These are phyloP conservation scores for Troides aeacus DNA, from an alignment of 2,888 invertebrate genomes.

Conservation along the genomic window DNA sequence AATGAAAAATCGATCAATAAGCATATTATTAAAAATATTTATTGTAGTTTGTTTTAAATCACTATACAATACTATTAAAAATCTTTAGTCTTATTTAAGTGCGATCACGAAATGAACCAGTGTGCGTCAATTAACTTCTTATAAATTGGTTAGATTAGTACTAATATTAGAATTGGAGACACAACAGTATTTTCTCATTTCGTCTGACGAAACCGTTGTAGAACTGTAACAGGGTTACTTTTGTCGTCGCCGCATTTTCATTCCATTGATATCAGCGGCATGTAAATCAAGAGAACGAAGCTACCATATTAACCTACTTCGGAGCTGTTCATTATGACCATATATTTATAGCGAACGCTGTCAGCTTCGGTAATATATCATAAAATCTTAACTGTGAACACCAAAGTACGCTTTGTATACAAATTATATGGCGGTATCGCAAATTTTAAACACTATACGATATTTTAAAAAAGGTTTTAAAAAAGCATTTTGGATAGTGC, in stretches of 20 bases:
- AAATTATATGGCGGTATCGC: neutral
- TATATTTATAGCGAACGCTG: slow-evolving; percentile 12
- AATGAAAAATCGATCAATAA: too few species aligned
- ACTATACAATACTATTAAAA: too few species aligned
- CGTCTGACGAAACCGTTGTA: neutral
- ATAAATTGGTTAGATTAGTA: neutral
- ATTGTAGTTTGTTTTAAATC: too few species aligned
- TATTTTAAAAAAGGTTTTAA: neutral
- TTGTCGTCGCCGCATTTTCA: slow-evolving; percentile 11
- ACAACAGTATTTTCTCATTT: slow-evolving; percentile 1
- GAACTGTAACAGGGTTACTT: slow-evolving; percentile 7
- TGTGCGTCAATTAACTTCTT: slow-evolving; percentile 4
- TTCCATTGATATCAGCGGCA: slow-evolving; percentile 2
- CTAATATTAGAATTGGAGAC: slow-evolving; percentile 1
- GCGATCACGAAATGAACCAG: neutral
- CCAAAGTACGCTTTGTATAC: neutral
- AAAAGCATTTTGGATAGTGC: neutral
- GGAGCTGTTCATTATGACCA: slow-evolving; percentile 4
- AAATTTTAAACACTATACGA: neutral
- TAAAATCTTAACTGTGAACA: slow-evolving; percentile 6
- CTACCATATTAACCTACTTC: slow-evolving; percentile 20
- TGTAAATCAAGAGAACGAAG: slow-evolving; percentile 13
- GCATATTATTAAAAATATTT: too few species aligned
- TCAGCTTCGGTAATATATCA: slow-evolving; percentile 8
- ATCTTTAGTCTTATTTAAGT: neutral